These are phyloP conservation scores for Helobdella robusta DNA, from an alignment of 2,888 invertebrate genomes.

Conservation along the genomic window DNA sequence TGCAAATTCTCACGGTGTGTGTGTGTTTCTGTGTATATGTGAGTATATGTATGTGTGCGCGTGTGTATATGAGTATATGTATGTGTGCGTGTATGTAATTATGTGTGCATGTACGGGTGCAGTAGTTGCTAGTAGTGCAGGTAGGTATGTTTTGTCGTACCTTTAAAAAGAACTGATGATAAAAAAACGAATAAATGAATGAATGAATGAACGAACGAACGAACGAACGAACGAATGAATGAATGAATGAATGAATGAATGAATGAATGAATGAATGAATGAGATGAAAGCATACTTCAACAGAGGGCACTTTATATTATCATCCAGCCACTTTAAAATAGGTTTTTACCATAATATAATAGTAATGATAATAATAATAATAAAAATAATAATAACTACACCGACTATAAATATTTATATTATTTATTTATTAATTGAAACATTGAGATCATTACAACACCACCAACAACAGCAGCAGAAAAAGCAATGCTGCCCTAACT, in stretches of 20 bases:
- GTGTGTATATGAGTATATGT: not conserved
- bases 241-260: constrained; percentile 12
- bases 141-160: too few species aligned
- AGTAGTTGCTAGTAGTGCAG: too few species aligned
- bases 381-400: not conserved
- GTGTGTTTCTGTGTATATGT: too few species aligned
- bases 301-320: not conserved
- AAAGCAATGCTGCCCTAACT: too few species aligned
- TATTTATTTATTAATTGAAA: not conserved
- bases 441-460: not conserved
- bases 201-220: too few species aligned
- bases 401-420: not conserved
- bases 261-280: too few species aligned
- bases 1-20: too few species aligned
- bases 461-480: not conserved
- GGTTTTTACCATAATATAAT: not conserved
- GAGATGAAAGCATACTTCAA: not conserved
- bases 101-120: constrained; percentile 6
- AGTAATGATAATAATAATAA: not conserved
- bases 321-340: too few species aligned
- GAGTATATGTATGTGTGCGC: not conserved
- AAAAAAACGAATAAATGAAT: too few species aligned
- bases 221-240: too few species aligned
- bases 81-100: constrained; percentile 11
- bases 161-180: too few species aligned